Conservation (phyloP, 2,888 invertebrate genomes). For the Tiliacea aurago region DNA sequence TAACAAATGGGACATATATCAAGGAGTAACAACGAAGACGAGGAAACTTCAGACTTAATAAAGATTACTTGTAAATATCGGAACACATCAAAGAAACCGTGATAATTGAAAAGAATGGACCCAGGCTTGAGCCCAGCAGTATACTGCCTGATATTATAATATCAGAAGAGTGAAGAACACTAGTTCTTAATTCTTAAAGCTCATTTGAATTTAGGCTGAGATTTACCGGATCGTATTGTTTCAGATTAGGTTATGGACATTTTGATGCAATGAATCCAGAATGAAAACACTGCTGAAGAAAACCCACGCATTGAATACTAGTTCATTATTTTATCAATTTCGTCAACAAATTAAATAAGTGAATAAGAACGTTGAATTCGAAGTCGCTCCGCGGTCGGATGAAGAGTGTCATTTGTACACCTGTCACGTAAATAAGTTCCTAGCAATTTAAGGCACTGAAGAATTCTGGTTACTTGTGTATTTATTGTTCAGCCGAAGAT, state of each 20-base stretch:
- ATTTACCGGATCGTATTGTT: constrained; percentile 12
- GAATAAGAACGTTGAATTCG: constrained; percentile 49
- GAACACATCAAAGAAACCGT: background rate
- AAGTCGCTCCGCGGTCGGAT: constrained; percentile 35
- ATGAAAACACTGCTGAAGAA: background rate
- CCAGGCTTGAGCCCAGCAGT: background rate
- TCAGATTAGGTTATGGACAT: background rate
- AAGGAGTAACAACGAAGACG: no score
- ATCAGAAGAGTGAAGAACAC: background rate
- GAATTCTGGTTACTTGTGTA: constrained; percentile 47
- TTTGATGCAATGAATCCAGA: background rate
- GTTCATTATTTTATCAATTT: constrained; percentile 32
- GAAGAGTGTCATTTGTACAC: constrained; percentile 58
- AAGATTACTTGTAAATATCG: background rate
- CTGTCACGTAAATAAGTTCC: constrained; percentile 65
- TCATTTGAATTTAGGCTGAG: constrained; percentile 4
- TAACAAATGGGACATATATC: background rate
- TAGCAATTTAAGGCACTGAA: constrained; percentile 59
- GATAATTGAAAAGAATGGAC: background rate
- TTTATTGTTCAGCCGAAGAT: constrained; percentile 54
- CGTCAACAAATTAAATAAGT: constrained; percentile 45
- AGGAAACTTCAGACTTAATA: background rate
- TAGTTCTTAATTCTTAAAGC: background rate
- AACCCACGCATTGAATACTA: background rate
- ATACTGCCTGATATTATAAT: background rate